A percentile compares a stretch with the other conserved stretches of the same genome.
Conservation (phyloP, 2,797 vertebrate species). For the Leptoclinus maculatus region DNA sequence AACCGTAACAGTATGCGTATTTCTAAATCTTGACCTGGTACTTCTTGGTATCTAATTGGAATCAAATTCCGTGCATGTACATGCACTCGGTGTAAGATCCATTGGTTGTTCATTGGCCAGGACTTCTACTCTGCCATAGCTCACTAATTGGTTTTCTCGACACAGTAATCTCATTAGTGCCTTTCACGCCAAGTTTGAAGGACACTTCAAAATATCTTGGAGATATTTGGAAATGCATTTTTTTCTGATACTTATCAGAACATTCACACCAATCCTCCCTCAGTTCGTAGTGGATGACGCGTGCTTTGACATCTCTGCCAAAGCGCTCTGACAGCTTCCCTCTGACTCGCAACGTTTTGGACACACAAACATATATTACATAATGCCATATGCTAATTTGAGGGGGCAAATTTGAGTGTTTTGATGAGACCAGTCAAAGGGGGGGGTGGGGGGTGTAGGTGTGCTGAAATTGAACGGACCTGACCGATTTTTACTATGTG, state of each 20-base stretch:
- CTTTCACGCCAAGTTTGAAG: too few species aligned
- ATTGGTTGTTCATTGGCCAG: too few species aligned
- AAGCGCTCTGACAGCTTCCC: not conserved
- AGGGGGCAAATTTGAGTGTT: not conserved
- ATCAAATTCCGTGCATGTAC: too few species aligned
- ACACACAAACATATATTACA: not conserved
- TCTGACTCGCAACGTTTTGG: slow-evolving; percentile 12
- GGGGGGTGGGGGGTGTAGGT: not conserved
- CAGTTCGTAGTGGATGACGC: not conserved
- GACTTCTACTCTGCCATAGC: too few species aligned
- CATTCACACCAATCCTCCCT: not conserved
- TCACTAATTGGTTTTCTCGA: too few species aligned
- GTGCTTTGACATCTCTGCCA: not conserved
- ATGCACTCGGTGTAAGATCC: too few species aligned
- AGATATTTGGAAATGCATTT: not conserved
- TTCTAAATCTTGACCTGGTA: too few species aligned
- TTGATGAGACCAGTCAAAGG: not conserved
- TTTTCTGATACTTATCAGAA: not conserved
- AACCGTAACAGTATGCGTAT: too few species aligned
- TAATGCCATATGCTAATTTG: not conserved
- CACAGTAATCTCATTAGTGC: too few species aligned
- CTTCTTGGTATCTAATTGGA: too few species aligned
- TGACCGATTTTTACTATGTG: not conserved
- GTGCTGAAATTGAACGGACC: not conserved
- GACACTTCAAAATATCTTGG: too few species aligned